Conservation (phyloP, 2,113 vertebrate genomes). For the Gymnarchus niloticus region DNA sequence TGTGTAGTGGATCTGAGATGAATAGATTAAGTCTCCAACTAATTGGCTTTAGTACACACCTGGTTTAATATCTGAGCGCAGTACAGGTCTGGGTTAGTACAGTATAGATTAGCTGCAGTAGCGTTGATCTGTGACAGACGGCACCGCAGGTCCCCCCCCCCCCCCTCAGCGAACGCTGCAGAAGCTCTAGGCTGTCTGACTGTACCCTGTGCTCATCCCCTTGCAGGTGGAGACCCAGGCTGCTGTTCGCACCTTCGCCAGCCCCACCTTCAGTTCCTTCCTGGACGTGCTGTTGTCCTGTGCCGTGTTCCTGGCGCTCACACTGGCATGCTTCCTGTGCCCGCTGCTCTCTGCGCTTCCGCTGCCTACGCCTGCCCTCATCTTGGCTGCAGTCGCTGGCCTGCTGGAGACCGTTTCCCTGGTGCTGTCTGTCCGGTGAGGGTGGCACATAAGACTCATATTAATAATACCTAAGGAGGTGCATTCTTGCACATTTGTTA, state of each 20-base stretch:
- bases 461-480: neutral
- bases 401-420: conserved; percentile 82
- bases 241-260: conserved; percentile 88
- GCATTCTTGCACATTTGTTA: neutral
- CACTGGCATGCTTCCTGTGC: conserved; percentile 86
- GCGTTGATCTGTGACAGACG: neutral
- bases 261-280: conserved; percentile 89
- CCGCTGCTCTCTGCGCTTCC: conserved; percentile 53
- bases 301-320: conserved; percentile 84
- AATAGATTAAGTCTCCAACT: too few species aligned
- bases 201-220: neutral
- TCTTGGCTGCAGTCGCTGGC: conserved; percentile 68
- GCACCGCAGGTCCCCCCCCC: neutral
- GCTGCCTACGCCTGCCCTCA: conserved; percentile 60
- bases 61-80: neutral
- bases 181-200: neutral
- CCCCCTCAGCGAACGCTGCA: neutral
- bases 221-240: conserved; percentile 55
- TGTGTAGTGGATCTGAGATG: too few species aligned
- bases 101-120: neutral
- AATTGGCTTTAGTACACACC: neutral
- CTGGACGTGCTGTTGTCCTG: conserved; percentile 88
- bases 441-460: neutral
- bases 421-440: conserved; percentile 82
- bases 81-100: neutral